Conservation (phyloP, 2,888 invertebrate species). For the Megalurothrips usitatus region DNA sequence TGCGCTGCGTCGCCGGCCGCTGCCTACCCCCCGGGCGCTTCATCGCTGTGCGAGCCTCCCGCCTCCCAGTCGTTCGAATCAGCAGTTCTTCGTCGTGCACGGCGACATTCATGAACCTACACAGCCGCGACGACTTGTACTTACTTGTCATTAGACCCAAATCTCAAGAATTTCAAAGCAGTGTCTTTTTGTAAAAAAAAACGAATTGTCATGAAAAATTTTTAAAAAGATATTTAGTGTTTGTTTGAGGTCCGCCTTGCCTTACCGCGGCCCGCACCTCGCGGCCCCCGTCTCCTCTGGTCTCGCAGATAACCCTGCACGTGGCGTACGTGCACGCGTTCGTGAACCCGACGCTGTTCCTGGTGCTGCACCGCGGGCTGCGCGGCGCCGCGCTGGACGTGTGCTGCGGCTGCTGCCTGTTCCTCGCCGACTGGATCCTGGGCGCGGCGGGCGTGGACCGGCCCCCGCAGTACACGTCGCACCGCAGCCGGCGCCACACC, state of each 20-base stretch:
- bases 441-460: constrained; percentile 50
- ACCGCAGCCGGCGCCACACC: constrained; percentile 40
- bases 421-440: constrained; percentile 56
- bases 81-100: no score
- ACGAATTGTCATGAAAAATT: no score
- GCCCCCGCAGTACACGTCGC: constrained; percentile 50
- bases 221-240: no score
- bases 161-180: no score
- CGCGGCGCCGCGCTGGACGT: constrained; percentile 66
- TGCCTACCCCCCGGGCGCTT: no score
- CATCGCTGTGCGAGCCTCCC: no score
- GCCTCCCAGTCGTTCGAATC: no score
- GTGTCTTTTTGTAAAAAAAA: no score
- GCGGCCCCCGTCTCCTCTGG: background rate
- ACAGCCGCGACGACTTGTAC: no score
- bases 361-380: constrained; percentile 71
- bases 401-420: constrained; percentile 69
- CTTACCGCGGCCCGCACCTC: background rate
- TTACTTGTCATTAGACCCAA: no score
- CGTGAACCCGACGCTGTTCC: constrained; percentile 74
- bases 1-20: no score
- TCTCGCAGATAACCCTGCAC: constrained; percentile 72
- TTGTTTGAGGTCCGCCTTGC: background rate
- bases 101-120: no score
- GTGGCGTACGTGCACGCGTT: constrained; percentile 84